Evolutionary conservation across 2,797 vertebrate species (phyloP).

Genomic region (Enteromius unitaeniatus): DNA sequence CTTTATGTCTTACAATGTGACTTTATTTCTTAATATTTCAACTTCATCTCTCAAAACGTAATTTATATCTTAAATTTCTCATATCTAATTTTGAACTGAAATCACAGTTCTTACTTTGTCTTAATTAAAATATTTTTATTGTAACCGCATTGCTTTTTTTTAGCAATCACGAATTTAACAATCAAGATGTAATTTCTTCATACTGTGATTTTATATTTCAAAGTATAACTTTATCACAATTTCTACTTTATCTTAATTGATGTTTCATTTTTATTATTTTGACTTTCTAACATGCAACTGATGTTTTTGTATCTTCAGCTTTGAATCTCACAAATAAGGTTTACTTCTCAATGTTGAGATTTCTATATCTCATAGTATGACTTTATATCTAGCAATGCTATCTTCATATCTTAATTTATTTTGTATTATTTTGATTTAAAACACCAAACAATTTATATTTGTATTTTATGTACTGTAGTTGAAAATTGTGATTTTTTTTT

Average conservation of each 20-base stretch:
- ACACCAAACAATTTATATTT: too few relatives aligned
- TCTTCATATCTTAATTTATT: neutral
- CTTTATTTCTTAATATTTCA: neutral
- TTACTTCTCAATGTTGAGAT: neutral
- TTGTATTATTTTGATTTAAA: neutral
- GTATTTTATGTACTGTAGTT: too few relatives aligned
- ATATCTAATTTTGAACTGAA: neutral
- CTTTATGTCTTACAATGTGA: neutral
- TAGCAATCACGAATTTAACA: neutral
- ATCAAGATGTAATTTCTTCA: neutral
- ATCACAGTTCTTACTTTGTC: neutral
- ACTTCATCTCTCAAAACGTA: neutral
- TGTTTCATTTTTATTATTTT: neutral
- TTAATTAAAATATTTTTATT: neutral
- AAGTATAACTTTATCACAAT: neutral
- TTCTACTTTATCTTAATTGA: neutral
- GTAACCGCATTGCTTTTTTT: neutral
- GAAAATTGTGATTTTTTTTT: neutral
- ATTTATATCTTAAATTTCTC: neutral
- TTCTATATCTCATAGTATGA: neutral
- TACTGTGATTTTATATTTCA: neutral
- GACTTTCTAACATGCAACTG: neutral
- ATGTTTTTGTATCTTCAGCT: neutral
- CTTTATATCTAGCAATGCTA: neutral
- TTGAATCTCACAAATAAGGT: neutral